Percentiles rank a stretch among this genome's conserved stretches.
Conservation (phyloP, 2,113 vertebrate species). For the Rhineura floridana region DNA sequence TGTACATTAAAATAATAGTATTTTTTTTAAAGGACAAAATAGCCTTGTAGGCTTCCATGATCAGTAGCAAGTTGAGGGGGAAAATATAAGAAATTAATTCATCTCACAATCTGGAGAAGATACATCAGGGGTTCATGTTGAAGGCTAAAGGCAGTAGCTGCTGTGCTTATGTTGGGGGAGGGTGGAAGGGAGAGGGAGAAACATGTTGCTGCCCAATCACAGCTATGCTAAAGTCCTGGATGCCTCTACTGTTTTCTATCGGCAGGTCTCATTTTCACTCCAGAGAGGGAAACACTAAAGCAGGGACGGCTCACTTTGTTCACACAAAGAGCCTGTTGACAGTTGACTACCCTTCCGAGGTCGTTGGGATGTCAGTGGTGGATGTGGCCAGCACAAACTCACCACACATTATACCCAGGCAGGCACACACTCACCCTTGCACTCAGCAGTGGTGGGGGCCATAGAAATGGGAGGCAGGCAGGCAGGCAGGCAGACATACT, state of each 20-base stretch:
- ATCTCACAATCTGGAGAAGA: background rate
- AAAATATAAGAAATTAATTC: background rate
- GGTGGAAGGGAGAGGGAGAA: too few species aligned
- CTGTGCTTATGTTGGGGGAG: background rate
- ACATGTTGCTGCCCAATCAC: background rate
- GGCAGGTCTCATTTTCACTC: background rate
- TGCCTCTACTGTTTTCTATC: background rate
- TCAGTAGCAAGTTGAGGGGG: background rate
- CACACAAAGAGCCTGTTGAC: too few species aligned
- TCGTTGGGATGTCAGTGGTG: too few species aligned
- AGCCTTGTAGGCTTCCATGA: background rate
- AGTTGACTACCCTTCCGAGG: too few species aligned
- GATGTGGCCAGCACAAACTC: too few species aligned
- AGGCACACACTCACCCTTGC: too few species aligned
- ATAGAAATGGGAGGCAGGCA: too few species aligned
- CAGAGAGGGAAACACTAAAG: background rate
- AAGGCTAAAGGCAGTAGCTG: background rate
- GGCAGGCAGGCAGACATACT: too few species aligned
- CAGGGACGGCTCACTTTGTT: too few species aligned
- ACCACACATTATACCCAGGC: too few species aligned
- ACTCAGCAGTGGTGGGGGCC: too few species aligned
- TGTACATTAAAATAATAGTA: background rate
- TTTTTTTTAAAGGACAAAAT: background rate
- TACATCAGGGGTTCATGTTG: background rate
- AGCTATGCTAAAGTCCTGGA: background rate